Base-by-base conservation (phyloP, 2,888 invertebrate species). In the Athetis lepigone region DNA sequence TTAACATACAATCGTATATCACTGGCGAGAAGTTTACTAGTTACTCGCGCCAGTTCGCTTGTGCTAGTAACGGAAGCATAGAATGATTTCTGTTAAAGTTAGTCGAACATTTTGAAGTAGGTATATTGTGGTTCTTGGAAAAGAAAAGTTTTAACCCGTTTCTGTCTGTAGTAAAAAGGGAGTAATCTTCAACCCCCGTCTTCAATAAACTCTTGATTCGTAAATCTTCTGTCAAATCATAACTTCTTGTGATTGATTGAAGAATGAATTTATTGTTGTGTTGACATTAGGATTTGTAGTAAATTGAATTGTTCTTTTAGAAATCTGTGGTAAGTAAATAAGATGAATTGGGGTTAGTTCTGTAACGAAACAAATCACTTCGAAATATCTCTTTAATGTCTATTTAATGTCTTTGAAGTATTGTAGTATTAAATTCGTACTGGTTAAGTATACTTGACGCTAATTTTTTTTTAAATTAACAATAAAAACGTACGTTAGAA, bases 1-100 rank as follows among this genome's bases (percentile, higher is more conserved):
- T 77, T 78, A 62, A 61, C 80, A 80, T 80, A 80, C 80, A 80
- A 80, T 80, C 71, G 63, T 80, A 65, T 67, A 71, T 78, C 75
- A 78, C 16, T 3, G n/a, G 19, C 13, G 13, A 54, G 4, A 19
- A 16, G 9, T 33, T 11, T 33, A 47, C 19, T 43, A 52, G 54
- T 21, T 39, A 18, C 47, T 52, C 2, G 47, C 36, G 29, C 39
- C n/a, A 50, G 49, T 43, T 36, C 11, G 6, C 37, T 55, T 25
- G 8, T 33, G 11, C 16, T 4, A 13, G 19, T 37, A 6, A 42
- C 50, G 13, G 45, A 51, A 46, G 23, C 40, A 57, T 50, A 5
- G 13, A 45, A 2, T 18, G 23, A 57, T 62, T 42, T 60, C 2
- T 8, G 9, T 7, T 29, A 23, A 60, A 33, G 33, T 33, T 4